A percentile compares a stretch with the other conserved stretches of the same genome.
Evolutionary conservation across 1,140 invertebrate species (phyloP).

Genomic region (Archivesica marissinica): DNA sequence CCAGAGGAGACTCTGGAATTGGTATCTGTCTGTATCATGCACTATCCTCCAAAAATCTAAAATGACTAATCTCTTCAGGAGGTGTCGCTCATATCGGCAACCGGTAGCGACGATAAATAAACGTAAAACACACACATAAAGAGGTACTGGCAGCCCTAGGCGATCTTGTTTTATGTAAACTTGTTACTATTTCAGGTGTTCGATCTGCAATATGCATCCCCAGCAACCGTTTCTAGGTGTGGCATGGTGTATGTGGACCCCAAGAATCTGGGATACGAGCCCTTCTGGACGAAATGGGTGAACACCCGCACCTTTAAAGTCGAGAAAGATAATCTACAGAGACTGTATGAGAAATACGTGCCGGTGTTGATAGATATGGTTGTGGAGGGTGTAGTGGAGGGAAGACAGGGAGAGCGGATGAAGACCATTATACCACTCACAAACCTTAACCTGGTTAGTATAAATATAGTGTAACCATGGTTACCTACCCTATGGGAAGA

Average conservation of each 20-base stretch:
- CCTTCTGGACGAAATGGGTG: constrained; percentile 92
- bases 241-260: constrained; percentile 88
- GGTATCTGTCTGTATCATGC: no score
- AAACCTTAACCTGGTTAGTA: constrained; percentile 91
- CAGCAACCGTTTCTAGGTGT: constrained; percentile 84
- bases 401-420: constrained; percentile 88
- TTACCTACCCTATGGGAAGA: no score
- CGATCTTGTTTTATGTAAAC: no score
- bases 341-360: constrained; percentile 90
- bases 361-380: constrained; percentile 89
- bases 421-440: constrained; percentile 93
- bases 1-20: no score
- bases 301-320: constrained; percentile 78
- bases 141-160: no score
- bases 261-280: constrained; percentile 93
- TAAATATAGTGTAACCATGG: no score
- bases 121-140: no score
- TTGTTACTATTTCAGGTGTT: constrained; percentile 89
- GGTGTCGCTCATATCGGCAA: no score
- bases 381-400: constrained; percentile 88
- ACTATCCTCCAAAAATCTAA: no score
- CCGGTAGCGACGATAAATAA: no score
- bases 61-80: no score
- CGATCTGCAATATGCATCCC: constrained; percentile 89
- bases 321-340: constrained; percentile 84